Evolutionary conservation across 2,797 vertebrate species (phyloP).

Genomic region (Prionace glauca): DNA sequence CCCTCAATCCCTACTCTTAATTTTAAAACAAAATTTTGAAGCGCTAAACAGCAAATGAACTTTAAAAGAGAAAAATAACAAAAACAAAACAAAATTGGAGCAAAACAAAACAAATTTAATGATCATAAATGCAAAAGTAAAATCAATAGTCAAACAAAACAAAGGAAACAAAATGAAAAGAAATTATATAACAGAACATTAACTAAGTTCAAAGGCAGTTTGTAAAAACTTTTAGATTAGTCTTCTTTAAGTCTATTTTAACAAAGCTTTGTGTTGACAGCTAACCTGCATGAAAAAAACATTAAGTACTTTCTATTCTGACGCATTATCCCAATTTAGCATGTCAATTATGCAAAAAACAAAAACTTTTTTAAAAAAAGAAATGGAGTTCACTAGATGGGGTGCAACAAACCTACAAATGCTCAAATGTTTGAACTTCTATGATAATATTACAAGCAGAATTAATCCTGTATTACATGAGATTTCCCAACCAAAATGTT

Average conservation of each 20-base stretch:
- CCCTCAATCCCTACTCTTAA: constrained; percentile 29
- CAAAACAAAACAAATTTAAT: constrained; percentile 99
- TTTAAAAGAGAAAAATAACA: constrained; percentile 49
- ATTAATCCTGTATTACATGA: not conserved
- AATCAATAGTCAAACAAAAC: constrained; percentile 76
- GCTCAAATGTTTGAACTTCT: constrained; percentile 63
- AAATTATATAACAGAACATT: constrained; percentile 72
- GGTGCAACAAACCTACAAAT: constrained; percentile 62
- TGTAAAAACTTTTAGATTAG: constrained; percentile 72
- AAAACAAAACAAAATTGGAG: constrained; percentile 67
- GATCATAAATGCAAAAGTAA: constrained; percentile 88
- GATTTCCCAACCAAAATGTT: constrained; percentile 40
- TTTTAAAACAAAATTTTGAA: constrained; percentile 34
- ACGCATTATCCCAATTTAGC: constrained; percentile 52
- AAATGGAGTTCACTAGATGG: constrained; percentile 61
- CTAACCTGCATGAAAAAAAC: constrained; percentile 57
- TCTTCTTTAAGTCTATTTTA: constrained; percentile 68
- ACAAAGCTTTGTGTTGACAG: constrained; percentile 65
- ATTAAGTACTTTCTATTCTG: constrained; percentile 65
- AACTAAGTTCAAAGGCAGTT: constrained; percentile 77
- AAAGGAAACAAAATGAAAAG: constrained; percentile 64
- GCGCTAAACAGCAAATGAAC: constrained; percentile 36
- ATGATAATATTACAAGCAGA: not conserved
- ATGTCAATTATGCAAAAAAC: constrained; percentile 60
- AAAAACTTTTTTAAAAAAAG: constrained; percentile 63